These are phyloP conservation scores for Scopus umbretta DNA, from an alignment of 2,113 vertebrate genomes.

Conservation along the genomic window DNA sequence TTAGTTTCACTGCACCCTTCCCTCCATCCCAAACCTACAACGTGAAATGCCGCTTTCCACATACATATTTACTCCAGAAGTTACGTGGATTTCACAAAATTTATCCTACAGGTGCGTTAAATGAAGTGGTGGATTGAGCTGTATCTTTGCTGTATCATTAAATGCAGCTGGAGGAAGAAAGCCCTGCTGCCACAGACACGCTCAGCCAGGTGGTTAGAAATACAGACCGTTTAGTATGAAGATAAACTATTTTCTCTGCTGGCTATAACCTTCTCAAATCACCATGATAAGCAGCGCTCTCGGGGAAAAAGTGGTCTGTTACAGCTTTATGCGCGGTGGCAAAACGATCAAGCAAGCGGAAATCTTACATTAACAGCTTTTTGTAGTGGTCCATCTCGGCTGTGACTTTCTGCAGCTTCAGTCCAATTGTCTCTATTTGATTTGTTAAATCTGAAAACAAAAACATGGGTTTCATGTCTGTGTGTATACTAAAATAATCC, in stretches of 20 bases:
- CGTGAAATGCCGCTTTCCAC: not conserved
- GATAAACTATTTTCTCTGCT: not conserved
- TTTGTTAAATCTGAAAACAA: slow-evolving; percentile 77
- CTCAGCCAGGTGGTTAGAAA: not conserved
- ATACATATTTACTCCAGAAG: not conserved
- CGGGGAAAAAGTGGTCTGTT: not conserved
- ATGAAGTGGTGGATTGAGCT: not conserved
- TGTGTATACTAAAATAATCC: not conserved
- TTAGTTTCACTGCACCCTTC: not conserved
- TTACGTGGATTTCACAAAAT: not conserved
- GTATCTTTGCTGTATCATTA: not conserved
- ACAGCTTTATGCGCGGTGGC: not conserved
- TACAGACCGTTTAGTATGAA: fast-evolving
- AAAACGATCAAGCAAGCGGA: not conserved
- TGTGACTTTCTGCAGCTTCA: slow-evolving; percentile 73
- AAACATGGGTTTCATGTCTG: not conserved
- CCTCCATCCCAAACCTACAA: not conserved
- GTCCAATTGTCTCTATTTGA: slow-evolving; percentile 68
- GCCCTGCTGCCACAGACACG: not conserved
- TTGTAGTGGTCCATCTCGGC: slow-evolving; percentile 70
- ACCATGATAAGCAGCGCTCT: not conserved
- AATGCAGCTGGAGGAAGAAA: not conserved
- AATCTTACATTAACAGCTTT: slow-evolving; percentile 79
- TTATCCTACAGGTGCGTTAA: not conserved
- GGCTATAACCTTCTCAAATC: not conserved